Evolutionary conservation across 2,797 vertebrate species (phyloP).

Genomic region (Tachyglossus aculeatus): DNA sequence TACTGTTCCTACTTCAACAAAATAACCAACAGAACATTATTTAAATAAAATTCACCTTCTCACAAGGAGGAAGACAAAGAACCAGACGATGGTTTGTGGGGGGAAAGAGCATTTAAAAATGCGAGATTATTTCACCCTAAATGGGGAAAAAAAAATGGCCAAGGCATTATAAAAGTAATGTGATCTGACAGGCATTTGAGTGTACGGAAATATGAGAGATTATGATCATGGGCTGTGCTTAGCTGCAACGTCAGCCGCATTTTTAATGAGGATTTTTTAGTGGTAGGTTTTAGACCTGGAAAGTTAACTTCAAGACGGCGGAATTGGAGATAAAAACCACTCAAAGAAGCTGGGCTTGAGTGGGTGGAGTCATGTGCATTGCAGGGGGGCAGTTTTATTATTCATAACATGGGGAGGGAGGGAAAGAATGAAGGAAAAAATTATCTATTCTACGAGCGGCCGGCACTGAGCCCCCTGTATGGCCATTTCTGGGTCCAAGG

Average conservation of each 20-base stretch:
- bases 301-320: background rate
- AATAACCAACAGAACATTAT: conserved; percentile 4
- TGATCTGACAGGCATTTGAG: background rate
- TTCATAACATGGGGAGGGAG: background rate
- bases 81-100: background rate
- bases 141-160: background rate
- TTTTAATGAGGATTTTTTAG: background rate
- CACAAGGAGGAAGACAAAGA: background rate
- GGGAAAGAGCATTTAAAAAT: conserved; percentile 5
- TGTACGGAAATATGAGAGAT: background rate
- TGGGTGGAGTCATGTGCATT: too few relatives aligned
- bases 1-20: conserved; percentile 8
- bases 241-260: background rate
- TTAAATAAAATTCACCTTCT: conserved; percentile 17
- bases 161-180: background rate
- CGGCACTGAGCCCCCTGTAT: too few relatives aligned
- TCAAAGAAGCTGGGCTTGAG: background rate
- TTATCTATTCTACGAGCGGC: too few relatives aligned
- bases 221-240: background rate
- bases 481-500: too few relatives aligned
- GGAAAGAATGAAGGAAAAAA: too few relatives aligned
- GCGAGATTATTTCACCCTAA: background rate
- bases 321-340: background rate
- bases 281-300: background rate
- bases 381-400: background rate